Evolutionary conservation across 1,140 invertebrate genomes (phyloP), one percentile per base, ranked within the genome.

Genomic region (Drosophila melanica): DNA sequence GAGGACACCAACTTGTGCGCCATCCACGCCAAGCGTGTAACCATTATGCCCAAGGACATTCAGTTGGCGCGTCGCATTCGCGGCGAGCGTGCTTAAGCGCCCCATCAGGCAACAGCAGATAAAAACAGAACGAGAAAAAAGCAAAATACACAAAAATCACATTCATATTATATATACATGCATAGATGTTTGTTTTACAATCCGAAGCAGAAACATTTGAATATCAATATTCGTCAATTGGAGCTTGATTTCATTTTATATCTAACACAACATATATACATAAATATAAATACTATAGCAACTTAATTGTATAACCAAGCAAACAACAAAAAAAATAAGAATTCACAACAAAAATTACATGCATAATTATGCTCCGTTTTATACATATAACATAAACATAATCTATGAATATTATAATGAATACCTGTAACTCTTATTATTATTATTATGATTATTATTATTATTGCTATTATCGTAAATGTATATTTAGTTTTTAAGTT

Each of bases 41-140:
- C 97, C 65, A 98, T 98, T 74, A 98, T 97, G 97, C 96, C 97
- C 5, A 98, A 97, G 92, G 97, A 98, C 87, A 98, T 98, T 79
- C 97, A 98, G 86, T 92, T 97, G 75, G 96, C 96, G 59, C 93
- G 96, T 82, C 94, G 96, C 92, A 95, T 96, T 68, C 93, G 95
- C 73, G 95, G 95, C 42, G 96, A 96, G 92, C 93, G 96, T 77
- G 94, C 94, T 93, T 95, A 94, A 94, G 81, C 23, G 18, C 18
- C 20, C 4, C 33, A 44, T 18, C 8, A 63, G 16, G 41, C 39
- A 60, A 16, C 18, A 60, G 55, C 11, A 74, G 33, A 39, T 10
- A 42, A 16, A 23, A 20, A 50, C n/a, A 33, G 37, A 23, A 68
- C 37, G 27, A 27, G 23, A 27, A 27, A 27, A 27, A 27, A 27